Conservation (phyloP, 1,140 invertebrate species). For the Melipona quadrifasciata region DNA sequence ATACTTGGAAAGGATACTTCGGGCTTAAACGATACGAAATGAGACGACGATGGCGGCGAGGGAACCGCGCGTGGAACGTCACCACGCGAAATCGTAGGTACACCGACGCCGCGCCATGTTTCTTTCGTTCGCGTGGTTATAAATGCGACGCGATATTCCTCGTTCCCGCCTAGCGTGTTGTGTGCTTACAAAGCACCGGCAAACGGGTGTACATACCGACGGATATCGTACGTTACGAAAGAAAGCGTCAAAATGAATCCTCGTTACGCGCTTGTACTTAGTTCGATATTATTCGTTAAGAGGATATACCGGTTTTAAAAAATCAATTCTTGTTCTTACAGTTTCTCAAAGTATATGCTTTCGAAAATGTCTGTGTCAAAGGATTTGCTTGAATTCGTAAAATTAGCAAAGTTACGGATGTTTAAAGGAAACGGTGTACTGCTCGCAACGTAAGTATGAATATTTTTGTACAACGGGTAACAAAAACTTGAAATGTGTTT, state of each 20-base stretch:
- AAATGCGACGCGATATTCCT: constrained; percentile 10
- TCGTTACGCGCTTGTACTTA: neutral
- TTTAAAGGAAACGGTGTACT: too few relatives aligned
- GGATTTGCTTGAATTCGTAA: too few relatives aligned
- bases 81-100: neutral
- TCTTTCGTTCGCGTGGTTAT: constrained; percentile 1
- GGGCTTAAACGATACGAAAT: constrained; percentile 25
- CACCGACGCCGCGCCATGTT: too few relatives aligned
- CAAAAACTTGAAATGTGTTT: too few relatives aligned
- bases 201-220: neutral
- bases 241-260: neutral
- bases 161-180: neutral
- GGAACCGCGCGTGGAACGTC: neutral
- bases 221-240: constrained; percentile 5
- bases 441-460: too few relatives aligned
- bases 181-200: neutral
- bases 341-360: too few relatives aligned
- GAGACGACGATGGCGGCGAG: neutral
- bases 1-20: too few relatives aligned
- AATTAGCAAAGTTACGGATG: too few relatives aligned
- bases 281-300: neutral
- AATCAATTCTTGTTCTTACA: too few relatives aligned
- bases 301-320: too few relatives aligned
- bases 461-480: too few relatives aligned
- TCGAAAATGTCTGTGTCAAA: too few relatives aligned